Evolutionary conservation across 2,797 vertebrate genomes (phyloP).

Genomic region (Eulemur albifrons): DNA sequence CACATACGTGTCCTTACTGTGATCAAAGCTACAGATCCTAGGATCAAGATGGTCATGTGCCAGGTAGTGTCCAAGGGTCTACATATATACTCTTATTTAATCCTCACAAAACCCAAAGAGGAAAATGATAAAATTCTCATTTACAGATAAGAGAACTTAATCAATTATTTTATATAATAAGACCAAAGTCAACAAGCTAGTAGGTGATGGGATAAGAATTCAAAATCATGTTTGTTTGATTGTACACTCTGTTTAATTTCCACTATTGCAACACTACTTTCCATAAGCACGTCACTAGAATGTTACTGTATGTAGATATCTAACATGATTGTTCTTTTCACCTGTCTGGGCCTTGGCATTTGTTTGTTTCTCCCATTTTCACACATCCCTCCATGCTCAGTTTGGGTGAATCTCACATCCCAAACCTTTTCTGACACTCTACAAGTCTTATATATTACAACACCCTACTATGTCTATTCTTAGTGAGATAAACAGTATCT

Average conservation of each 20-base stretch:
- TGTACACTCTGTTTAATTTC: no score
- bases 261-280: neutral
- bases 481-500: no score
- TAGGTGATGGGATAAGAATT: neutral
- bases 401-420: neutral
- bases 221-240: neutral
- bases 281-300: neutral
- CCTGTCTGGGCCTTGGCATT: neutral
- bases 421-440: neutral
- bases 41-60: neutral
- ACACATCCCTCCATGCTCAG: neutral
- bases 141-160: neutral
- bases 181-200: neutral
- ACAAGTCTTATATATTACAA: no score
- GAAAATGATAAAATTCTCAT: neutral
- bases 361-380: neutral
- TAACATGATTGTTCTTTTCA: neutral
- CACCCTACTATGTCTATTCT: neutral
- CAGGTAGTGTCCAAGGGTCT: neutral
- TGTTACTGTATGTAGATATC: neutral
- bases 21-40: fast-evolving
- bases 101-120: neutral
- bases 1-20: fast-evolving
- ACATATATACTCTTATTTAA: neutral
- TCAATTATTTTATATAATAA: neutral